Base-by-base conservation (phyloP, 2,888 invertebrate species). In the Andrena camellia region DNA sequence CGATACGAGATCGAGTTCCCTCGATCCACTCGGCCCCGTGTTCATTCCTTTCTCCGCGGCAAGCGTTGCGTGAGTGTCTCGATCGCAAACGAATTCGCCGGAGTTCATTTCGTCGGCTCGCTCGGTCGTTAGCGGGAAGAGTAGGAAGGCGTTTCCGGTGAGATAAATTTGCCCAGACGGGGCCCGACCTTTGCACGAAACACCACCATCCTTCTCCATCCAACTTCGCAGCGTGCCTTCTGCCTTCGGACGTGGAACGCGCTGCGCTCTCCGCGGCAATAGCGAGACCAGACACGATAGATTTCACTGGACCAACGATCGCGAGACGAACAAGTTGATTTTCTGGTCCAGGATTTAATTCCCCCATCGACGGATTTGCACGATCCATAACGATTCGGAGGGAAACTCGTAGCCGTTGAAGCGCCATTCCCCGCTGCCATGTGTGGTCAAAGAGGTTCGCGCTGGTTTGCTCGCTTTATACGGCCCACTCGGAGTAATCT, bases 1-100 rank as follows among this genome's bases (percentile, higher is more conserved):
- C 90, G 90, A 89, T 86, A 87, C 82, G 85, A 85, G 89, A 89
- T 89, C 89, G 87, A 87, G 87, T 81, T 85, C 81, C 62, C 72
- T 69, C 78, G 71, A 78, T 85, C 82, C 78, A 64, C 68, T 69
- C 57, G 17, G 66, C 78, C 57, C 67, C 74, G 52, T 68, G 66
- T 64, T 72, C 78, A 42, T 62, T 75, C 60, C 69, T 78, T 69
- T 84, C 85, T 78, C 81, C 76, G 70, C 69, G 69, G 57, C 54
- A 54, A 72, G 64, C 76, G 77, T 85, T 87, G 86, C 88, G 88
- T 88, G 57, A 57, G 57, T 57, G 84, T 71, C 50, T 57, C 83
- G 86, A 86, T 88, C 78, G 88, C 52, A 50, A 57, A 64, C 64
- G 71, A 81, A 87, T 83, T 83, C 87, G 83, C 86, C 57, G 76